Evolutionary conservation across 2,888 invertebrate species (phyloP).

Genomic region (Mythimna lalbum): DNA sequence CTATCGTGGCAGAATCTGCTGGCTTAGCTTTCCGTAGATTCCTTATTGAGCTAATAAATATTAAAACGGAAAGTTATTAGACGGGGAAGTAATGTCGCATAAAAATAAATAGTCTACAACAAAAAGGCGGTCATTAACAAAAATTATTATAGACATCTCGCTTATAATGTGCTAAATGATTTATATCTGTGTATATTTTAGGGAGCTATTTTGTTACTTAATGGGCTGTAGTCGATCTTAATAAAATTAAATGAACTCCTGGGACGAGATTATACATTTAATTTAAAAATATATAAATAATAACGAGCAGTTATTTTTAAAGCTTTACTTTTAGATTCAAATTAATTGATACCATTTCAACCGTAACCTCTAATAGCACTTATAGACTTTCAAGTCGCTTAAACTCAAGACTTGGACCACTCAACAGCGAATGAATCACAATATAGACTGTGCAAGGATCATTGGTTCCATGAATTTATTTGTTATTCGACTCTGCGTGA

Average conservation of each 20-base stretch:
- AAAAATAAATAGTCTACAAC: constrained; percentile 47
- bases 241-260: constrained; percentile 20
- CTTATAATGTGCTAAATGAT: constrained; percentile 53
- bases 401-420: constrained; percentile 4
- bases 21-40: neutral
- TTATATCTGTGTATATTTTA: constrained; percentile 40
- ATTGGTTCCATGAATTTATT: constrained; percentile 81
- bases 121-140: constrained; percentile 51
- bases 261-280: neutral
- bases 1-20: neutral
- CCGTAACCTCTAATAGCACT: neutral
- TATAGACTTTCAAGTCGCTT: neutral
- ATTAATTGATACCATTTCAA: neutral
- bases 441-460: constrained; percentile 72
- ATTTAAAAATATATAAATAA: neutral
- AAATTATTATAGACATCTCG: constrained; percentile 49
- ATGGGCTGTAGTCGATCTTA: constrained; percentile 14
- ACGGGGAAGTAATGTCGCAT: constrained; percentile 42
- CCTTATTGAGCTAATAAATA: constrained; percentile 35
- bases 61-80: constrained; percentile 42
- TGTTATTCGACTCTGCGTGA: constrained; percentile 67
- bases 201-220: constrained; percentile 20
- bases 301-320: neutral
- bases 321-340: neutral
- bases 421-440: constrained; percentile 71